A percentile compares a stretch with the other conserved stretches of the same genome.
These are phyloP conservation scores for Phymanthus crucifer DNA, from an alignment of 92 coral and sea anemone species.

Conservation along the genomic window DNA sequence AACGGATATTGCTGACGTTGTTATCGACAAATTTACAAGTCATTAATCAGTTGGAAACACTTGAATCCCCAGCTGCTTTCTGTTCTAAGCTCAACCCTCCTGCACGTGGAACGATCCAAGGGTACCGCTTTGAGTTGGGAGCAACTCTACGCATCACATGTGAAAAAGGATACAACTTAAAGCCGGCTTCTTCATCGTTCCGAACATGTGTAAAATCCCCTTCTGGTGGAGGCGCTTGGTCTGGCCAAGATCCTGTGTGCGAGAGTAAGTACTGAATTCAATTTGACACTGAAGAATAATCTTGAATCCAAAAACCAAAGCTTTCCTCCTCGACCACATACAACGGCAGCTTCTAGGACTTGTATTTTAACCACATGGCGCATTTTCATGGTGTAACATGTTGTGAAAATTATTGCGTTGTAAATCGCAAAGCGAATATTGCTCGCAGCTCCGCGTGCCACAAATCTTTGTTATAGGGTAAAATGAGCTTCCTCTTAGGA, in stretches of 20 bases:
- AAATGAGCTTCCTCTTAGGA: too few relatives aligned
- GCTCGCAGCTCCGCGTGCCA: too few relatives aligned
- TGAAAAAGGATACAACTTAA: slow-evolving; percentile 64
- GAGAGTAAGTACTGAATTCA: slow-evolving; percentile 50
- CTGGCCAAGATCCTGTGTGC: slow-evolving; percentile 82
- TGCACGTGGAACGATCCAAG: slow-evolving; percentile 71
- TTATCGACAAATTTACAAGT: too few relatives aligned
- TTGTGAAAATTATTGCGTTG: too few relatives aligned
- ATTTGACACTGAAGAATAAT: too few relatives aligned
- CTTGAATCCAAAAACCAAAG: neutral
- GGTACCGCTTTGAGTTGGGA: slow-evolving; percentile 85
- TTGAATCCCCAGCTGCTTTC: slow-evolving; percentile 71
- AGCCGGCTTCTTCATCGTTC: slow-evolving; percentile 76
- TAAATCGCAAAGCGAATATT: too few relatives aligned
- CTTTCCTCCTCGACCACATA: neutral
- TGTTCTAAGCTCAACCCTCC: slow-evolving; percentile 81
- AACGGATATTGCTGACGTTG: neutral
- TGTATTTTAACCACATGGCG: too few relatives aligned
- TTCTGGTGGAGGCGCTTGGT: slow-evolving; percentile 75
- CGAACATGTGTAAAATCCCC: slow-evolving; percentile 64
- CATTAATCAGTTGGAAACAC: neutral
- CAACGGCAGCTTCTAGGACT: neutral
- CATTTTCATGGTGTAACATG: too few relatives aligned
- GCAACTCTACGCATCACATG: slow-evolving; percentile 94
- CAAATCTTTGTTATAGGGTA: too few relatives aligned